These are phyloP conservation scores for Spilarctia lutea DNA, from an alignment of 2,888 invertebrate genomes.

Conservation along the genomic window DNA sequence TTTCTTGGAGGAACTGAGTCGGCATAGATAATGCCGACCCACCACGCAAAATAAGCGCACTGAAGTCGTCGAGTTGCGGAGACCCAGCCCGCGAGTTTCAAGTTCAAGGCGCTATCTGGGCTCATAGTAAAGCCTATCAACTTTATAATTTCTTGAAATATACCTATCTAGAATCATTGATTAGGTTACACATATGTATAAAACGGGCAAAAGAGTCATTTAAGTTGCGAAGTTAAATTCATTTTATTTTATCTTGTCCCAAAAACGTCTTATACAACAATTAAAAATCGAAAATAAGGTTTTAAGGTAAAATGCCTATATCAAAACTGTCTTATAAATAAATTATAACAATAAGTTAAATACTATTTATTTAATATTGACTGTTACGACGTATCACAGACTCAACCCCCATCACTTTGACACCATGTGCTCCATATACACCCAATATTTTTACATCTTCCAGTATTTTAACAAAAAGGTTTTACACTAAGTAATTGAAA, in stretches of 20 bases:
- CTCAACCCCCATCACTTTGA: not conserved
- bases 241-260: not conserved
- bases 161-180: too few relatives aligned
- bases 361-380: not conserved
- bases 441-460: not conserved
- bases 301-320: not conserved
- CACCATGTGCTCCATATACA: not conserved
- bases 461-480: constrained; percentile 26
- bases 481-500: constrained; percentile 48
- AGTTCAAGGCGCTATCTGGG: not conserved
- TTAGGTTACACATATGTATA: too few relatives aligned
- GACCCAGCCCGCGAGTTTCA: too few relatives aligned
- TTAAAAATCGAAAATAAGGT: not conserved
- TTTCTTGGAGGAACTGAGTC: too few relatives aligned
- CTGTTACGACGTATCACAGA: not conserved
- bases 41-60: too few relatives aligned
- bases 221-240: not conserved
- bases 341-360: not conserved
- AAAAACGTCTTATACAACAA: too few relatives aligned
- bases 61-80: too few relatives aligned
- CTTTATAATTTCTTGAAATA: not conserved
- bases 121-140: not conserved
- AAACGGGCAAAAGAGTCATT: not conserved
- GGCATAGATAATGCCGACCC: too few relatives aligned
- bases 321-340: not conserved